A percentile compares a stretch with the other conserved stretches of the same genome.
phyloP scores from a whole-genome alignment of 2,113 vertebrate genomes.

The Oreochromis spilurus region DNA sequence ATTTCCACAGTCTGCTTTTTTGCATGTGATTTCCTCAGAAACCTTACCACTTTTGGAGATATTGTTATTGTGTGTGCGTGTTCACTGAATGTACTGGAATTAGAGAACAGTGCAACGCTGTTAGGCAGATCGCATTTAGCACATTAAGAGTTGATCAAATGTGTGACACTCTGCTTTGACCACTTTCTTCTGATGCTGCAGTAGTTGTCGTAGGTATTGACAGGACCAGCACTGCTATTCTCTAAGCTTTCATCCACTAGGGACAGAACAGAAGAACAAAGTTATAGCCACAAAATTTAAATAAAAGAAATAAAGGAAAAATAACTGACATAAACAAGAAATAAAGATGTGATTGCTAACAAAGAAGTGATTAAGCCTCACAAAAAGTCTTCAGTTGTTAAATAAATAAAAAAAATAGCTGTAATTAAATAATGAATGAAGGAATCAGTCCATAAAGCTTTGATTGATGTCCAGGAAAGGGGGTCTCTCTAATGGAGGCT shows the following conservation, averaged over 20 bases:
- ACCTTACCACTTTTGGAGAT: conserved; percentile 31
- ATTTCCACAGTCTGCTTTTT: conserved; percentile 67
- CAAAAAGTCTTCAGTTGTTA: conserved; percentile 61
- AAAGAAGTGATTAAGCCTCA: conserved; percentile 66
- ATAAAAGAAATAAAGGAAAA: conserved; percentile 27
- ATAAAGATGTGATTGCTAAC: conserved; percentile 58
- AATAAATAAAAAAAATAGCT: conserved; percentile 72
- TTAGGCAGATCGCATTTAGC: conserved; percentile 2
- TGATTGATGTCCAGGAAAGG: conserved; percentile 96
- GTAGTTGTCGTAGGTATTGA: neutral
- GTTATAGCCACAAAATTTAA: conserved; percentile 27
- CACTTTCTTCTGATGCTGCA: conserved; percentile 8
- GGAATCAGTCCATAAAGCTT: conserved; percentile 69
- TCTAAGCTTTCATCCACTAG: neutral
- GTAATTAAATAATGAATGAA: conserved; percentile 76
- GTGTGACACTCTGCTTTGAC: conserved; percentile 11
- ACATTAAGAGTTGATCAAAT: conserved; percentile 24
- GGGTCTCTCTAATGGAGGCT: conserved; percentile 82
- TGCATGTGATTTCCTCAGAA: conserved; percentile 59
- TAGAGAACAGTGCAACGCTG: conserved; percentile 6
- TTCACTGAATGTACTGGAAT: conserved; percentile 17
- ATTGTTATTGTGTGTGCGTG: neutral
- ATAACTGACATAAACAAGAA: conserved; percentile 48
- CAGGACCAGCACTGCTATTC: neutral
- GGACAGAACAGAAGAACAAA: conserved; percentile 35